Evolutionary conservation across 2,797 vertebrate species (phyloP), one percentile per base, ranked within the genome.

Genomic region (Hozukius guyotensis): DNA sequence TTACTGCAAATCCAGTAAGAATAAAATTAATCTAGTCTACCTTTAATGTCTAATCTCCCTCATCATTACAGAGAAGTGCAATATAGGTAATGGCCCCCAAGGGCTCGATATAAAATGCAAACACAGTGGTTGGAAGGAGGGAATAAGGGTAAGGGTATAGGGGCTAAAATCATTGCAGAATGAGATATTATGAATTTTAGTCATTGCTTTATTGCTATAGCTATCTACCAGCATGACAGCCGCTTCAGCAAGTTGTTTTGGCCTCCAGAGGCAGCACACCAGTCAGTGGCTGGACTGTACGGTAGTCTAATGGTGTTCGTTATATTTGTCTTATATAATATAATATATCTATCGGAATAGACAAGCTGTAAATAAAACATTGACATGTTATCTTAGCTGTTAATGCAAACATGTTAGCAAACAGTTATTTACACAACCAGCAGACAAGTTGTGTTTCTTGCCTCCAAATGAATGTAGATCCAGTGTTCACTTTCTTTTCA

Each of bases 1-100:
- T 53, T 52, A 38, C 52, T 22, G 46, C 49, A 72, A 69, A 57
- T 16, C 46, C 22, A 73, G 27, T 55, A 49, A 38, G 29, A 62
- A 75, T 36, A 80, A 65, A 84, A 75, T n/a, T 2, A 71, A 73
- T 72, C 73, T 66, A 81, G 52, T 83, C 82, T 79, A 81, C 74
- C 67, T 89, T 93, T 83, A 89, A 88, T 86, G 83, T 90, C 84
- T 90, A 86, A 93, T 92, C 73, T 86, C 75, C 75, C 74, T 89
- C 81, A 88, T 94, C 77, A 91, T 92, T 92, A 87, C 88, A 82
- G 83, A 86, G 71, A 79, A 82, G 81, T 85, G 76, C 88, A 91
- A 92, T 92, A 89, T 82, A 92, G 72, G 75, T 87, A 84, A 92
- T 82, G 77, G 79, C 77, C 83, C 92, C 81, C 61, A 67, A 76